Evolutionary conservation across 1,140 invertebrate species (phyloP).

Genomic region (Leptinotarsa texana): DNA sequence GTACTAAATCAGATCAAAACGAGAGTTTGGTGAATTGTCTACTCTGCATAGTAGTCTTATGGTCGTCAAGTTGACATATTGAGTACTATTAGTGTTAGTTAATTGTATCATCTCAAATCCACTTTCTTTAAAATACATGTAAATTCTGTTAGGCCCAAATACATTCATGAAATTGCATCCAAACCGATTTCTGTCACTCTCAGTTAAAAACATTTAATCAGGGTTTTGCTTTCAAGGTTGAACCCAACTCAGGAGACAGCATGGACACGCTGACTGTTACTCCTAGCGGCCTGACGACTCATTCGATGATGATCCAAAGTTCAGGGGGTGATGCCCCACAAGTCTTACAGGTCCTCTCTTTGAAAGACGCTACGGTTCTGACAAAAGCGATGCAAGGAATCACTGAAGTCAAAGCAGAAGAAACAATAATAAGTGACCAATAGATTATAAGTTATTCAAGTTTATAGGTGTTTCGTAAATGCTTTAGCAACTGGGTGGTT

Average conservation of each 20-base stretch:
- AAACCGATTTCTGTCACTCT: no score
- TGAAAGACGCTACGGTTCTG: conserved; percentile 78
- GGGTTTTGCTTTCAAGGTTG: conserved; percentile 58
- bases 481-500: not conserved
- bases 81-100: no score
- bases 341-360: conserved; percentile 78
- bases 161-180: no score
- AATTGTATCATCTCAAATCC: no score
- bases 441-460: conserved; percentile 33
- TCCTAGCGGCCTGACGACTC: conserved; percentile 66
- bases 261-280: conserved; percentile 71
- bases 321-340: conserved; percentile 71
- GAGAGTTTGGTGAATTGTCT: no score
- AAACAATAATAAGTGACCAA: conserved; percentile 55
- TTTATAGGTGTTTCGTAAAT: conserved; percentile 14
- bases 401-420: conserved; percentile 57
- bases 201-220: not conserved
- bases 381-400: conserved; percentile 76
- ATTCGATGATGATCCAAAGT: conserved; percentile 79
- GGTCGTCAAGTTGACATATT: no score
- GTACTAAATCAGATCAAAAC: no score
- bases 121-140: no score
- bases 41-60: no score
- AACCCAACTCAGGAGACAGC: conserved; percentile 66
- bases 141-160: no score